Conservation (phyloP, 2,113 vertebrate genomes). For the Scopus umbretta region DNA sequence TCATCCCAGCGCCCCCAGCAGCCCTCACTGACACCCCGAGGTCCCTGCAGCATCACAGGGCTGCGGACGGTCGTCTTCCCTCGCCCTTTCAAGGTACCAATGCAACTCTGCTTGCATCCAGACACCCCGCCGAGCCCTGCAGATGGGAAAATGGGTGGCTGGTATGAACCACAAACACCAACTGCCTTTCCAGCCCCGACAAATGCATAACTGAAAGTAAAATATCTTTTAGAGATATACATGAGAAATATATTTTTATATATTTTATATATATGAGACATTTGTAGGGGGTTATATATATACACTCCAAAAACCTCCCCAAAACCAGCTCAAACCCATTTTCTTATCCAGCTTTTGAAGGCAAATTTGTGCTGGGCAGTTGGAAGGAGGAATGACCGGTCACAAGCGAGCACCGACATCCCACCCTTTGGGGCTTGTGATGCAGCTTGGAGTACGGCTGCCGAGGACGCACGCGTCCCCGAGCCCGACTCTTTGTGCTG, state of each 20-base stretch:
- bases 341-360: not conserved
- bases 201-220: accelerated
- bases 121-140: not conserved
- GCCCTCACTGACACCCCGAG: not conserved
- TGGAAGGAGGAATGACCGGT: not conserved
- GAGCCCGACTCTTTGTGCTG: not conserved
- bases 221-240: not conserved
- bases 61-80: not conserved
- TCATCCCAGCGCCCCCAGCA: not conserved
- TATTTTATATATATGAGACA: too few species aligned
- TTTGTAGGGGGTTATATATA: not conserved
- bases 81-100: not conserved
- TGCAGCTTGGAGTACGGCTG: not conserved
- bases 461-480: accelerated
- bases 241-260: not conserved
- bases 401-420: accelerated
- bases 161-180: not conserved
- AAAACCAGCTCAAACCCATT: not conserved
- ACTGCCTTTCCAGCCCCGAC: not conserved
- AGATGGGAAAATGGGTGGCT: not conserved
- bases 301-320: not conserved
- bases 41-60: not conserved
- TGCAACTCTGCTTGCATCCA: not conserved
- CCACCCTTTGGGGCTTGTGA: accelerated
- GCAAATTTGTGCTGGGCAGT: not conserved